These are phyloP conservation scores for Hydrotaea cyrtoneurina DNA, from an alignment of 2,888 invertebrate genomes.

Conservation along the genomic window DNA sequence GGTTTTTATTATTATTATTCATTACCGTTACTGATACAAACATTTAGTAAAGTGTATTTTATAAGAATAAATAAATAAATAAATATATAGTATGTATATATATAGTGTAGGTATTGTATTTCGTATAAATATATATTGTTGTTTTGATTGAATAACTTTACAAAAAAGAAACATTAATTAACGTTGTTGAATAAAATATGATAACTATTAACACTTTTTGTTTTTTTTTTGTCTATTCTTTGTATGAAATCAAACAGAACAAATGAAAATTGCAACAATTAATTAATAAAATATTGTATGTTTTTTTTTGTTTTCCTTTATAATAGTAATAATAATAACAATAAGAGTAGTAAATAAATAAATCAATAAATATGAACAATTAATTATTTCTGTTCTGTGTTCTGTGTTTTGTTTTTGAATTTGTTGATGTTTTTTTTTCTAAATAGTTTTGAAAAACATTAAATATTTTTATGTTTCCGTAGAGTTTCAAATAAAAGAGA, in stretches of 20 bases:
- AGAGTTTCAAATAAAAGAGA: conserved; percentile 63
- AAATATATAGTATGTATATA: conserved; percentile 59
- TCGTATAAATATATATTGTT: conserved; percentile 49
- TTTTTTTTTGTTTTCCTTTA: conserved; percentile 43
- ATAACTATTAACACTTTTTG: conserved; percentile 41
- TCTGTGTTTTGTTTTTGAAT: conserved; percentile 50
- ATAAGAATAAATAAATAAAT: conserved; percentile 55
- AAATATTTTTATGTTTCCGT: conserved; percentile 55
- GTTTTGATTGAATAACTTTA: conserved; percentile 39
- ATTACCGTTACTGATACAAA: conserved; percentile 71
- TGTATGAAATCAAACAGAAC: conserved; percentile 47
- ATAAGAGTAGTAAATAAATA: conserved; percentile 40
- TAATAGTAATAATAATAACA: conserved; percentile 60
- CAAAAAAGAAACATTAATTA: conserved; percentile 63
- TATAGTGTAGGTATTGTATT: conserved; percentile 40
- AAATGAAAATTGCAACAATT: conserved; percentile 55
- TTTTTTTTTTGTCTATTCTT: conserved; percentile 32
- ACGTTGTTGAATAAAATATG: conserved; percentile 54
- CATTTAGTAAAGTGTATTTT: conserved; percentile 52
- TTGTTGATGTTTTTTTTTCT: conserved; percentile 46
- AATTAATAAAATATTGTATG: conserved; percentile 59
- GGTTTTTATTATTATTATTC: conserved; percentile 65
- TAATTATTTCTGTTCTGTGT: conserved; percentile 46
- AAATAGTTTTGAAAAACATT: conserved; percentile 64
- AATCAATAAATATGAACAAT: conserved; percentile 58